phyloP scores from a whole-genome alignment of 2,888 invertebrate genomes.

The Watsonalla cultraria region DNA sequence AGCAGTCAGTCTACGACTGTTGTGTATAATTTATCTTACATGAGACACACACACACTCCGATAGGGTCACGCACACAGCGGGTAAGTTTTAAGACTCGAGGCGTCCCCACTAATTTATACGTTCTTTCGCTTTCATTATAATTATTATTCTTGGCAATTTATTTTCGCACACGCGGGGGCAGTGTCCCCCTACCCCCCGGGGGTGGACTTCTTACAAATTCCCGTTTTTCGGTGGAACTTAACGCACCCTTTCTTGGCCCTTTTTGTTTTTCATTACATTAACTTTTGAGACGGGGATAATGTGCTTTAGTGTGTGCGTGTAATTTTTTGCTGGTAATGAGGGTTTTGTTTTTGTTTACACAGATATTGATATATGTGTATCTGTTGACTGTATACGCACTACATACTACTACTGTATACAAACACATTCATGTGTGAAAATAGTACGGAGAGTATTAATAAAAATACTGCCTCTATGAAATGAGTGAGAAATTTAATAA shows the following conservation, averaged over 20 bases:
- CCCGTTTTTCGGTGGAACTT: constrained; percentile 78
- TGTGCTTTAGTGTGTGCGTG: constrained; percentile 67
- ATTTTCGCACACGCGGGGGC: constrained; percentile 78
- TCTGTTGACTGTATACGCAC: background rate
- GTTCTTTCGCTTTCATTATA: constrained; percentile 80
- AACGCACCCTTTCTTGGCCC: constrained; percentile 79
- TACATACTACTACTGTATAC: too few species aligned
- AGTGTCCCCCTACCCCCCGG: constrained; percentile 42
- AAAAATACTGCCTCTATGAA: too few species aligned
- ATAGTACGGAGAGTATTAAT: too few species aligned
- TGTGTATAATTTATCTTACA: constrained; percentile 17
- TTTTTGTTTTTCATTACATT: constrained; percentile 80
- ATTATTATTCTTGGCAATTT: constrained; percentile 80
- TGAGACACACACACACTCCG: constrained; percentile 18
- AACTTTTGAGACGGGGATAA: constrained; percentile 75
- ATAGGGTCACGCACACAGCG: constrained; percentile 39
- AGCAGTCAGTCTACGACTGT: background rate
- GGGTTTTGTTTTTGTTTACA: constrained; percentile 24
- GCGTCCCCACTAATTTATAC: constrained; percentile 79
- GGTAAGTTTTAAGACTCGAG: constrained; percentile 54
- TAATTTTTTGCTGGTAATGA: constrained; percentile 54
- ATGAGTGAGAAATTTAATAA: too few species aligned
- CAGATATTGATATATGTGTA: background rate
- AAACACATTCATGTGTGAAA: background rate
- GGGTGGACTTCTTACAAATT: constrained; percentile 75